Evolutionary conservation across 1,140 invertebrate genomes (phyloP).

Genomic region (Calosoma granatense): DNA sequence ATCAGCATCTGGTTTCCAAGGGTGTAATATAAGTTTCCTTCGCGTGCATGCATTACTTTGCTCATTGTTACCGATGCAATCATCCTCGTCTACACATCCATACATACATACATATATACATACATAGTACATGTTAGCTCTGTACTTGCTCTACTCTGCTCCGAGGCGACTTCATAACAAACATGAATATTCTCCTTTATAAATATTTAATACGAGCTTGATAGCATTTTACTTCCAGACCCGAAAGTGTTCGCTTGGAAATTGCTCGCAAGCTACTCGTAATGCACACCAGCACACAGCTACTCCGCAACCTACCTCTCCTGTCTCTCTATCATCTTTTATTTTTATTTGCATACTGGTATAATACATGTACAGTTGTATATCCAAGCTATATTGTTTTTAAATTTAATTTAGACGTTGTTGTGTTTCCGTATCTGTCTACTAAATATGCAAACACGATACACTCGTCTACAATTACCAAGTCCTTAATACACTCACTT

Average conservation of each 20-base stretch:
- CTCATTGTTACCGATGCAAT: not conserved
- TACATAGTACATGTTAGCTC: no score
- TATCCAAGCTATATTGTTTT: no score
- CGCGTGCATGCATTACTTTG: not conserved
- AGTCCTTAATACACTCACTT: no score
- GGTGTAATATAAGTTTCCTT: not conserved
- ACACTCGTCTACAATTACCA: no score
- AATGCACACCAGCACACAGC: no score
- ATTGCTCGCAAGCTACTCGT: not conserved
- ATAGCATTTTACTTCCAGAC: not conserved
- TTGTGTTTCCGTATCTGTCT: no score
- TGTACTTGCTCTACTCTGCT: no score
- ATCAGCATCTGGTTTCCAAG: not conserved
- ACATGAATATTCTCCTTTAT: slow-evolving; percentile 8
- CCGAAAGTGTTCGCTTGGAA: not conserved
- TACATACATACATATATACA: no score
- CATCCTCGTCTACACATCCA: not conserved
- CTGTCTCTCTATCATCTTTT: not conserved
- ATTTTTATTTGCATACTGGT: no score
- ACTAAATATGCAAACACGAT: no score
- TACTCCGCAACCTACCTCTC: not conserved
- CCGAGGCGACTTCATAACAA: slow-evolving; percentile 3
- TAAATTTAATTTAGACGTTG: no score
- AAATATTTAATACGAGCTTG: slow-evolving; percentile 4
- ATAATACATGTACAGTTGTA: no score